phyloP scores from a whole-genome alignment of 1,140 invertebrate genomes.

The Chrysoperla carnea region DNA sequence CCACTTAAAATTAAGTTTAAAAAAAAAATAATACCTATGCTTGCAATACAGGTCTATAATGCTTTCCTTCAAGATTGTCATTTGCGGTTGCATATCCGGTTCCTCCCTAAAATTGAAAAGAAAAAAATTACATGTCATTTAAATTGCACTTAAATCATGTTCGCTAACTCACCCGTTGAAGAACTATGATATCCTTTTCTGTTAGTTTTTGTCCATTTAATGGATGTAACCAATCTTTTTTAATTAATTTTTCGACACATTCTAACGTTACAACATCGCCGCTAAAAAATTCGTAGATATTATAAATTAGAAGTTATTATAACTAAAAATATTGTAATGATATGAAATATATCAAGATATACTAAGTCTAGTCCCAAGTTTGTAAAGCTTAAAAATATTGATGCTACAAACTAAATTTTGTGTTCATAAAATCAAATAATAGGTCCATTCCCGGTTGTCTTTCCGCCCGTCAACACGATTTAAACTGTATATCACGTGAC shows the following conservation, averaged over 20 bases:
- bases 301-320: background rate
- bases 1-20: no score
- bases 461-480: no score
- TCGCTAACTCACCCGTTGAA: constrained; percentile 56
- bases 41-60: constrained; percentile 74
- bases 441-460: no score
- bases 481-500: no score
- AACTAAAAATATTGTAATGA: no score
- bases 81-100: constrained; percentile 86
- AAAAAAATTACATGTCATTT: constrained; percentile 6
- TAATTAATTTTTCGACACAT: constrained; percentile 91
- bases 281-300: constrained; percentile 27
- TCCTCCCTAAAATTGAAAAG: constrained; percentile 53
- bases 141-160: constrained; percentile 4
- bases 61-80: constrained; percentile 62
- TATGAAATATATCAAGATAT: no score
- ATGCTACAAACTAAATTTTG: no score
- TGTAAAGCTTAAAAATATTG: no score
- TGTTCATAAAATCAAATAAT: no score
- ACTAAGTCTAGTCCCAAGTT: no score
- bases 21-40: constrained; percentile 28
- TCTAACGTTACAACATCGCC: constrained; percentile 95
- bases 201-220: constrained; percentile 72
- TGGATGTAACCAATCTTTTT: constrained; percentile 95
- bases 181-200: constrained; percentile 81